Evolutionary conservation across 2,113 vertebrate species (phyloP).

Genomic region (Ameiurus melas): DNA sequence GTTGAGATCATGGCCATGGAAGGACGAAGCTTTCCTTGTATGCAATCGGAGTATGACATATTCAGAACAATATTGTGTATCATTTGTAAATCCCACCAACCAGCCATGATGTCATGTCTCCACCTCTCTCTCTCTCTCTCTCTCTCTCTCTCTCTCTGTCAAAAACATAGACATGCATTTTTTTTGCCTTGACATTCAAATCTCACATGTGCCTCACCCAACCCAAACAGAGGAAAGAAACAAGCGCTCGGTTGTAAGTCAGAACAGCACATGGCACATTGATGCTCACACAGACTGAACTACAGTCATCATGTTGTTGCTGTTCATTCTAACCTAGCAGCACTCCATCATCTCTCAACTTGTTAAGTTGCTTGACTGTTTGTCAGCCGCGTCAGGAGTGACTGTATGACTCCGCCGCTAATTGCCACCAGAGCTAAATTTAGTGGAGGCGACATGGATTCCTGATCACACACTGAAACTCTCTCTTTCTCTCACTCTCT

Average conservation of each 20-base stretch:
- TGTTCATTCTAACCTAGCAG: constrained; percentile 44
- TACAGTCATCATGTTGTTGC: neutral
- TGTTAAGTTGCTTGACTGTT: constrained; percentile 79
- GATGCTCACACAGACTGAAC: constrained; percentile 20
- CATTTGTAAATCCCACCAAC: constrained; percentile 37
- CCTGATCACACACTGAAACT: constrained; percentile 92
- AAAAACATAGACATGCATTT: constrained; percentile 10
- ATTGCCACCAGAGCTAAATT: constrained; percentile 98
- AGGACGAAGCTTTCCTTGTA: constrained; percentile 33
- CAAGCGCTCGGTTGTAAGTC: constrained; percentile 22
- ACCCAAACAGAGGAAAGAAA: constrained; percentile 6
- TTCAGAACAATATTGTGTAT: constrained; percentile 27
- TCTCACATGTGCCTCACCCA: neutral
- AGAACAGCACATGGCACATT: constrained; percentile 9
- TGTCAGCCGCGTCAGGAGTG: constrained; percentile 92
- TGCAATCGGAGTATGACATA: constrained; percentile 23
- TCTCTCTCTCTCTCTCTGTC: neutral
- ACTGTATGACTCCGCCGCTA: constrained; percentile 89
- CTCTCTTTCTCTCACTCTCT: constrained; percentile 84
- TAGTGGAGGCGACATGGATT: constrained; percentile 89
- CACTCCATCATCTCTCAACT: constrained; percentile 63
- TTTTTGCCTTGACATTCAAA: constrained; percentile 1
- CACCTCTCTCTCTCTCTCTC: neutral
- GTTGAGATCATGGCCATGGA: constrained; percentile 9
- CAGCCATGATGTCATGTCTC: constrained; percentile 44